phyloP scores from a whole-genome alignment of 2,797 vertebrate genomes.

The Tragelaphus oryx region DNA sequence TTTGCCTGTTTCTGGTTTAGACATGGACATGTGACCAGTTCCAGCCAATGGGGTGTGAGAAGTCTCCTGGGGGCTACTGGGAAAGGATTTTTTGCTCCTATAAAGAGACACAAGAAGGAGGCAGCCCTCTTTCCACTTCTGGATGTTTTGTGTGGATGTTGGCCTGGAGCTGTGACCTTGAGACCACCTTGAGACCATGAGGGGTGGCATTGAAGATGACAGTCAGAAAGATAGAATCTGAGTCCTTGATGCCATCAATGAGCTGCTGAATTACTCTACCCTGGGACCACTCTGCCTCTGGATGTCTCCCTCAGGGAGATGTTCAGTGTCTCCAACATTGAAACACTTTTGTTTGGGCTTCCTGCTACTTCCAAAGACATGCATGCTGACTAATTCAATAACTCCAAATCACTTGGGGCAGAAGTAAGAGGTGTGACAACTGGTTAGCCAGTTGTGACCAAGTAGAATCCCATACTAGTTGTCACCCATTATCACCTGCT shows the following conservation, averaged over 20 bases:
- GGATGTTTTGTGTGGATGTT: background rate
- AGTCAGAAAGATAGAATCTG: background rate
- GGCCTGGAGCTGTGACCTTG: background rate
- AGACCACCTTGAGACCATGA: background rate
- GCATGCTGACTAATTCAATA: rapidly evolving
- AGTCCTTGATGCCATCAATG: rapidly evolving
- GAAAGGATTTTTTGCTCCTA: background rate
- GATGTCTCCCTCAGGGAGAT: background rate
- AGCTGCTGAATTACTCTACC: background rate
- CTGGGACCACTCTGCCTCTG: background rate
- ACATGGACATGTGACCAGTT: background rate
- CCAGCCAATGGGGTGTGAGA: background rate
- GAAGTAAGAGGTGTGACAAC: background rate
- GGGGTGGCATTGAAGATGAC: background rate
- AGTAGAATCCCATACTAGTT: background rate
- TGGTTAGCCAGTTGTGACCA: no score
- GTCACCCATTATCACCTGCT: background rate
- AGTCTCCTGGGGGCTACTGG: background rate
- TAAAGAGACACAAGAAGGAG: background rate
- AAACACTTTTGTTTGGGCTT: background rate
- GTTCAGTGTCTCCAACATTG: background rate
- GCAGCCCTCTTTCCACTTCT: background rate
- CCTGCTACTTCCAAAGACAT: no score
- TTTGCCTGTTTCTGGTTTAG: background rate
- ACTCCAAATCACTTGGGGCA: no score